Percentiles rank a stretch among this genome's conserved stretches.
Conservation (phyloP, 1,140 invertebrate species). For the Spodoptera frugiperda region DNA sequence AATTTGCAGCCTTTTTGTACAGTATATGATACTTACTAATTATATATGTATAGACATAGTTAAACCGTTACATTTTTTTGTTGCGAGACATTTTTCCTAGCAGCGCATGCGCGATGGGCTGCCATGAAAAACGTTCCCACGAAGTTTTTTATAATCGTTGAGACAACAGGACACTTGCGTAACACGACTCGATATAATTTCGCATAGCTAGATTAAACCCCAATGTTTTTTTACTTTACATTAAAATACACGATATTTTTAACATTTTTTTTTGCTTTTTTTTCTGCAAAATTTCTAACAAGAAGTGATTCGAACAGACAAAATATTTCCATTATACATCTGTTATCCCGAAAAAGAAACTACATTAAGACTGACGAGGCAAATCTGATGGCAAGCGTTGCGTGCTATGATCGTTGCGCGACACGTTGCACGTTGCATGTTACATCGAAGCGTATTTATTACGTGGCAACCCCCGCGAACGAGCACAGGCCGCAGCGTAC, state of each 20-base stretch:
- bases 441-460: no score
- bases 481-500: neutral
- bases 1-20: conserved; percentile 84
- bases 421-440: neutral
- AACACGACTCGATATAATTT: conserved; percentile 69
- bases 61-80: conserved; percentile 82
- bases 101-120: conserved; percentile 40
- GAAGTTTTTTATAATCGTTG: conserved; percentile 67
- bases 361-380: conserved; percentile 60
- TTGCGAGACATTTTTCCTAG: conserved; percentile 64
- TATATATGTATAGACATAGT: conserved; percentile 84
- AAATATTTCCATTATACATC: conserved; percentile 52
- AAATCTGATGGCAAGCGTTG: neutral
- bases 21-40: conserved; percentile 86
- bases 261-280: conserved; percentile 59
- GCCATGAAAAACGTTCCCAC: conserved; percentile 58
- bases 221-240: conserved; percentile 60
- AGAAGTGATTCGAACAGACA: conserved; percentile 65
- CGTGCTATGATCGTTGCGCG: neutral
- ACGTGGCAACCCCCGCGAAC: conserved; percentile 14
- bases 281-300: conserved; percentile 60
- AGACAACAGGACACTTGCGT: conserved; percentile 73
- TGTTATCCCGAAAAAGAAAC: conserved; percentile 67
- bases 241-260: conserved; percentile 67
- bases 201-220: conserved; percentile 72